phyloP scores from a whole-genome alignment of 1,140 invertebrate genomes.

The Amphibalanus amphitrite region DNA sequence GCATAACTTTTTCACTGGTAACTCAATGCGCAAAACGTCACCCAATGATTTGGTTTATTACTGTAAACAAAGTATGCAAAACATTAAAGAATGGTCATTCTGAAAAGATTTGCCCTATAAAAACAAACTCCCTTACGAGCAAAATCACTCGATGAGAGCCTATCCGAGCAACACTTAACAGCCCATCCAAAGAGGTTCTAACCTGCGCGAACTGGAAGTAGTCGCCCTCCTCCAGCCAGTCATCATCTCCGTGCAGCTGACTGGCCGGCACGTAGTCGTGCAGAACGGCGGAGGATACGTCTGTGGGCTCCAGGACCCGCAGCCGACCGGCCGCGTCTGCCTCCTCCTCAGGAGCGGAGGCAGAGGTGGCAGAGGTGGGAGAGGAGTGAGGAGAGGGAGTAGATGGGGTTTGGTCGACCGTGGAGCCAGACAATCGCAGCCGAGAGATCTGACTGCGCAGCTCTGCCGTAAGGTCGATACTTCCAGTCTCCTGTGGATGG shows the following conservation, averaged over 20 bases:
- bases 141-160: too few relatives aligned
- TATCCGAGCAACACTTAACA: constrained; percentile 3
- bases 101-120: too few relatives aligned
- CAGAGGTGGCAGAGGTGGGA: constrained; percentile 9
- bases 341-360: constrained; percentile 8
- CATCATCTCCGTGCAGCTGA: constrained; percentile 38
- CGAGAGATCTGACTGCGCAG: constrained; percentile 5
- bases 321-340: constrained; percentile 11
- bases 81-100: too few relatives aligned
- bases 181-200: neutral
- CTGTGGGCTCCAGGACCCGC: constrained; percentile 14
- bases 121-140: too few relatives aligned
- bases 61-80: too few relatives aligned
- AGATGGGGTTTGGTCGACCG: neutral
- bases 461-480: constrained; percentile 13
- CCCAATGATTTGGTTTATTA: too few relatives aligned
- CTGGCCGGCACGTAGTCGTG: constrained; percentile 61
- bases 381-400: neutral
- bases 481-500: constrained; percentile 10
- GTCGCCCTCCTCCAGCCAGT: neutral
- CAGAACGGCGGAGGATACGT: constrained; percentile 29
- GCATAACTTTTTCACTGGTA: neutral
- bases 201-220: neutral
- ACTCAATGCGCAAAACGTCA: too few relatives aligned
- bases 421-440: neutral